These are phyloP conservation scores for Myopa testacea DNA, from an alignment of 2,888 invertebrate species.

Conservation along the genomic window DNA sequence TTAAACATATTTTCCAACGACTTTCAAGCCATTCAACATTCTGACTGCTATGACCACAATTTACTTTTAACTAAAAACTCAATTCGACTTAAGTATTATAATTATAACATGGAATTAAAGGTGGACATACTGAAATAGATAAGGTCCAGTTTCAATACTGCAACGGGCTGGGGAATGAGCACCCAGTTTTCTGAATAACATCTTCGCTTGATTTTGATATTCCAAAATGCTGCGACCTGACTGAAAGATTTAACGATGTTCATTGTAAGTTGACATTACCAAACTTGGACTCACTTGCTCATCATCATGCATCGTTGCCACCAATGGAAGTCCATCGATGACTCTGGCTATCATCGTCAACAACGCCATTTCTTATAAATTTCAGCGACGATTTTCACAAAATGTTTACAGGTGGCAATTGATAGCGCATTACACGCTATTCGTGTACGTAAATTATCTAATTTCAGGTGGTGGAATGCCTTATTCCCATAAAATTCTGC, in stretches of 20 bases:
- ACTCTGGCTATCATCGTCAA: conserved; percentile 98
- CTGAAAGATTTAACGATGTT: conserved; percentile 70
- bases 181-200: conserved; percentile 94
- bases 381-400: conserved; percentile 22
- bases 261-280: not conserved
- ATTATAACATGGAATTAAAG: not conserved
- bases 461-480: not conserved
- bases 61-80: not conserved
- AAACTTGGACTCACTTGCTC: conserved; percentile 81
- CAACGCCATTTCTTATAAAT: conserved; percentile 82
- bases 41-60: not conserved
- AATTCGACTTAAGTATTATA: not conserved
- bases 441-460: not conserved
- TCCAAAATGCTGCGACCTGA: conserved; percentile 93
- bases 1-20: no score
- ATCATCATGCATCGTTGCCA: conserved; percentile 98
- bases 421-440: conserved; percentile 30
- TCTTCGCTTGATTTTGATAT: conserved; percentile 99
- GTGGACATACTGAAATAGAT: conserved; percentile 89
- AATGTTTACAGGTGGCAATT: not conserved
- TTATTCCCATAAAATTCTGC: conserved; percentile 13
- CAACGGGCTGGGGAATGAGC: conserved; percentile 91
- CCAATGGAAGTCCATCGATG: conserved; percentile 93
- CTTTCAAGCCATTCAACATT: not conserved
- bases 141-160: conserved; percentile 96